These are phyloP conservation scores for Pelobates fuscus DNA, from an alignment of 2,113 vertebrate species.

Conservation along the genomic window DNA sequence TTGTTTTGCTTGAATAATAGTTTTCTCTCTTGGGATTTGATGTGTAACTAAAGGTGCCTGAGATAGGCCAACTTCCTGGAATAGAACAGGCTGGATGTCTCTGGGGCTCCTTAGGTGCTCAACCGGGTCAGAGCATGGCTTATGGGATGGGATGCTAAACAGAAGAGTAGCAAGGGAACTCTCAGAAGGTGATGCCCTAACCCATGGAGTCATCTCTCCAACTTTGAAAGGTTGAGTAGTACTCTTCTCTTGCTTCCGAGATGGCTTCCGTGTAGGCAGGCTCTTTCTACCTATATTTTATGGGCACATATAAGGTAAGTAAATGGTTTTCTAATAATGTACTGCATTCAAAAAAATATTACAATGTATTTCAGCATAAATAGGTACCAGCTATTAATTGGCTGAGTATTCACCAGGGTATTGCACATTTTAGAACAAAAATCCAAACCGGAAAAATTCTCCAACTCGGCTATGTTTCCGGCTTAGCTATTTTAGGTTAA, in stretches of 20 bases:
- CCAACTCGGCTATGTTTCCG: too few species aligned
- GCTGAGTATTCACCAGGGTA: too few species aligned
- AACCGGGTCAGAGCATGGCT: conserved; percentile 45
- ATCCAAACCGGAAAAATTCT: too few species aligned
- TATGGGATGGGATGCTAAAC: neutral
- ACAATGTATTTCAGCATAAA: too few species aligned
- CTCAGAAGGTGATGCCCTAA: conserved; percentile 62
- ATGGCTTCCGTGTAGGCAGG: neutral
- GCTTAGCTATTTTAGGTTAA: too few species aligned
- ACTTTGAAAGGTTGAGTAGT: conserved; percentile 52
- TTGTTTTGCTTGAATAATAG: neutral
- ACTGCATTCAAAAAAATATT: too few species aligned
- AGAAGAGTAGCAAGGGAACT: conserved; percentile 66
- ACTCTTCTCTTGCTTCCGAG: conserved; percentile 29
- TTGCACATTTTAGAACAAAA: too few species aligned
- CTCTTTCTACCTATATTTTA: too few species aligned
- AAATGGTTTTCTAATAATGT: too few species aligned
- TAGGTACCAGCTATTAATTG: too few species aligned
- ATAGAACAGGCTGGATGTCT: neutral
- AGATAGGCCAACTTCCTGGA: neutral
- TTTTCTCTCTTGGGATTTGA: neutral
- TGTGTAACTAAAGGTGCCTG: neutral
- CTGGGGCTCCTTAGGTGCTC: neutral
- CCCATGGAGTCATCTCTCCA: conserved; percentile 70
- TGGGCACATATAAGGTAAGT: too few species aligned